Conservation (phyloP, 53 echinoderm and acorn worm genomes). For the Henricia sp. region DNA sequence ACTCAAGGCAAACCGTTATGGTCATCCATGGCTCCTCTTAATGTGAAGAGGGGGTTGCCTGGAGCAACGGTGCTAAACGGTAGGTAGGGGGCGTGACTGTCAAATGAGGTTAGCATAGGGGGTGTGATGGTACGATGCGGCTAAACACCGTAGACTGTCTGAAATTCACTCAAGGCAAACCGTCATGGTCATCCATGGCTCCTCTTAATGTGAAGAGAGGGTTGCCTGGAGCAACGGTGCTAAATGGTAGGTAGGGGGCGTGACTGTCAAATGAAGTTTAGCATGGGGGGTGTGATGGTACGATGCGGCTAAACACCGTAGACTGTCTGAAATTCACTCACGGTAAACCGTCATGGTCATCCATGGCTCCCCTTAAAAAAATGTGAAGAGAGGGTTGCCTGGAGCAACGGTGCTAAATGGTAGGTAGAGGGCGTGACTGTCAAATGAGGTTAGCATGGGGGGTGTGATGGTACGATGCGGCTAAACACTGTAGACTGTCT, state of each 20-base stretch:
- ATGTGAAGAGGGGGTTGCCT: constrained; percentile 69
- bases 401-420: constrained; percentile 64
- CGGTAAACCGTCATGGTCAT: constrained; percentile 57
- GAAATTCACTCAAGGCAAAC: neutral
- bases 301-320: constrained; percentile 73
- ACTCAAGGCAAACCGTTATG: constrained; percentile 54
- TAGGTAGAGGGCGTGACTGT: neutral
- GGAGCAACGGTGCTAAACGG: constrained; percentile 64
- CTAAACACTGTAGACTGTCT: neutral
- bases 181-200: neutral
- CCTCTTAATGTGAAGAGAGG: too few species aligned
- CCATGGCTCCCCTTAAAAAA: constrained; percentile 64
- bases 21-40: constrained; percentile 62
- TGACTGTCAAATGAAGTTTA: too few species aligned
- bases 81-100: neutral
- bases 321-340: constrained; percentile 68
- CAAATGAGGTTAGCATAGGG: neutral
- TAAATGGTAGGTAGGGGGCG: too few species aligned
- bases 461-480: neutral
- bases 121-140: neutral
- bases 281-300: constrained; percentile 83
- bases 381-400: constrained; percentile 69
- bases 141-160: neutral
- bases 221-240: too few species aligned
- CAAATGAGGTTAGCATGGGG: neutral